phyloP scores from a whole-genome alignment of 2,797 vertebrate genomes.

The Megalops cyprinoides region DNA sequence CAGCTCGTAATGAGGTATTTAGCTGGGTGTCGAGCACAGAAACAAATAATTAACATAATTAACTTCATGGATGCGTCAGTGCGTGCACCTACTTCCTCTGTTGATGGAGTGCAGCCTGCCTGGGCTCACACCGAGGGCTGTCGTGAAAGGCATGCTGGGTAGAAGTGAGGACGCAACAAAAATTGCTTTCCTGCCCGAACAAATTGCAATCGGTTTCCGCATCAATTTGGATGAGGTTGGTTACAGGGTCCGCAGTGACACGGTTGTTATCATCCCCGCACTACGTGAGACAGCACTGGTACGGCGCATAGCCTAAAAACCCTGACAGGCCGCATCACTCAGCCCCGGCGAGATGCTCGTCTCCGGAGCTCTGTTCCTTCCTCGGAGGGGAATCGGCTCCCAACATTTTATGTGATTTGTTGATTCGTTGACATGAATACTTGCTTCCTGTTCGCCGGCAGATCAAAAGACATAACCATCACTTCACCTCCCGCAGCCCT shows the following conservation, averaged over 20 bases:
- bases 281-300: constrained; percentile 22
- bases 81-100: constrained; percentile 13
- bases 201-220: constrained; percentile 18
- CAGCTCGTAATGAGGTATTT: constrained; percentile 34
- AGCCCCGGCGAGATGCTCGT: constrained; percentile 26
- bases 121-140: neutral
- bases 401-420: constrained; percentile 45
- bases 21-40: constrained; percentile 19
- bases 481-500: constrained; percentile 52
- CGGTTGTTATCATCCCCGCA: constrained; percentile 28
- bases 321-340: constrained; percentile 54
- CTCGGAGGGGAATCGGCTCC: constrained; percentile 31
- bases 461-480: constrained; percentile 49
- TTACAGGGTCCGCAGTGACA: constrained; percentile 15
- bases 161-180: neutral
- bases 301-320: constrained; percentile 41
- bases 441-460: constrained; percentile 32
- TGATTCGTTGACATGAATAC: constrained; percentile 50
- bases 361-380: constrained; percentile 30
- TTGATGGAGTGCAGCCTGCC: constrained; percentile 11
- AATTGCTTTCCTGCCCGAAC: constrained; percentile 14
- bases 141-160: neutral
- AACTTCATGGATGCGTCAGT: constrained; percentile 29
- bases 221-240: constrained; percentile 14
- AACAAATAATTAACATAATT: constrained; percentile 37